Evolutionary conservation across 37 sponge, comb jelly and placozoan genomes (phyloP), one percentile per base, ranked within the genome.

Genomic region (Cliona cf. orientalis): DNA sequence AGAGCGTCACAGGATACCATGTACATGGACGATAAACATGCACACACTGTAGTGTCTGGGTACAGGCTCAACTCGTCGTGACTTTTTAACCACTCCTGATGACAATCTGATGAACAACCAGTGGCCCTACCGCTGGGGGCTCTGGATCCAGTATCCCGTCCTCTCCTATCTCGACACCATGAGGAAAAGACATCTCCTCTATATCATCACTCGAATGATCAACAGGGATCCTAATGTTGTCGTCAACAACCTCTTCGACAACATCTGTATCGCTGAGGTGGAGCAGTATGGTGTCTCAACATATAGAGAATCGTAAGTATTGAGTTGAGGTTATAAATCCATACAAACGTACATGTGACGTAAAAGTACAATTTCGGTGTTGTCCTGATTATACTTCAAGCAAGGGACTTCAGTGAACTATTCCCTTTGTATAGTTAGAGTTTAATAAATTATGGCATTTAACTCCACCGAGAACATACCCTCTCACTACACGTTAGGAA

Each of bases 91-190:
- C 4, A 44, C 6, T 43, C 42, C 59, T 55, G 64, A 69, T 5
- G 53, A 73, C 14, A 34, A 49, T 9, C 5, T 3, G 21, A 26
- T 33, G 35, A 46, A 23, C 36, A 12, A 37, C 38, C 3, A 19
- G 11, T 31, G 11, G 67, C 36, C 37, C 3, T 4, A 32, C 17
- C 3, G 34, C 57, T 83, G 82, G 71, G 46, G 87, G 9, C 25
- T 91, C 0, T 82, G 55, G n/a, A n/a, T 91, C 37, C 92, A 91
- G 62, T 81, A 79, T 42, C 92, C 92, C 38, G 42, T 82, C 23
- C 74, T 91, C 28, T 66, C 82, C 11, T 91, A 72, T 49, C 72
- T 91, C 42, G 87, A 91, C 66, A 58, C 37, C 36, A 57, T 29
- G 28, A 61, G 83, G 25, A 86, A 82, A 42, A 49, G 3, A 36